Evolutionary conservation across 2,888 invertebrate genomes (phyloP).

Genomic region (Drymonia ruficornis): DNA sequence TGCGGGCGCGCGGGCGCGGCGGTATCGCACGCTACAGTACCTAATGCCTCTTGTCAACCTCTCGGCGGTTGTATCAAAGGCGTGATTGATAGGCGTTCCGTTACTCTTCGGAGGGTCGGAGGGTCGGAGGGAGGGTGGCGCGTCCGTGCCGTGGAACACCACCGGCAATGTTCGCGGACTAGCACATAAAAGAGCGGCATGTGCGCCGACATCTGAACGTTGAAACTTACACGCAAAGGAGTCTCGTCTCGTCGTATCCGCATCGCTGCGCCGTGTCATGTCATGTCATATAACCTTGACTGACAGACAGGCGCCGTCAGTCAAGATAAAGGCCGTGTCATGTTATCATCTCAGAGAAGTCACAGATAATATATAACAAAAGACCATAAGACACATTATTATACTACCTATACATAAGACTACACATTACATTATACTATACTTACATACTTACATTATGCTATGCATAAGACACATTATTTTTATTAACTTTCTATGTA

Average conservation of each 20-base stretch:
- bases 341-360: too few relatives aligned
- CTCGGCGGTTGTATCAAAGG: slow-evolving; percentile 3
- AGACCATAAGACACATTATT: too few relatives aligned
- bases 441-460: too few relatives aligned
- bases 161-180: not conserved
- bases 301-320: not conserved
- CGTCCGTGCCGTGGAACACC: not conserved
- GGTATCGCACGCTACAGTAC: not conserved
- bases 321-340: not conserved
- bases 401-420: too few relatives aligned
- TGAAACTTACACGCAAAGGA: not conserved
- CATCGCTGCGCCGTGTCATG: too few relatives aligned
- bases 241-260: too few relatives aligned
- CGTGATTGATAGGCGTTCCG: not conserved
- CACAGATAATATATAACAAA: too few relatives aligned
- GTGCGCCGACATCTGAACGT: not conserved
- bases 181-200: not conserved
- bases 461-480: too few relatives aligned
- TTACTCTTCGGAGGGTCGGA: not conserved
- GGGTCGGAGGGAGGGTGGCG: not conserved
- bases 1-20: not conserved
- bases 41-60: slow-evolving; percentile 1
- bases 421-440: too few relatives aligned
- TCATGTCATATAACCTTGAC: too few relatives aligned
- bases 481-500: too few relatives aligned